phyloP scores from a whole-genome alignment of 2,888 invertebrate species.

The Melitaea athalia region DNA sequence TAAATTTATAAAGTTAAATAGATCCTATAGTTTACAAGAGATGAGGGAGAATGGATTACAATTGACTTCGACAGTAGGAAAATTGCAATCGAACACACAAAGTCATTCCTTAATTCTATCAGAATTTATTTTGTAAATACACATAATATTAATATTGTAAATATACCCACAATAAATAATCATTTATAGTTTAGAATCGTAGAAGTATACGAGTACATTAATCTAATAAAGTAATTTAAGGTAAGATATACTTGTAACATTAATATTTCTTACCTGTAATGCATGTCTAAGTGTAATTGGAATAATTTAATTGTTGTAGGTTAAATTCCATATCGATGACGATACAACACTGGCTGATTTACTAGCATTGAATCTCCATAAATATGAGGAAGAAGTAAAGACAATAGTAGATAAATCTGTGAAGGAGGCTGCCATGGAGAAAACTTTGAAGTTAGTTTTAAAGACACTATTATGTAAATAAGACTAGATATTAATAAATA shows the following conservation, averaged over 20 bases:
- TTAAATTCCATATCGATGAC: slow-evolving; percentile 90
- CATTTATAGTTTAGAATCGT: neutral
- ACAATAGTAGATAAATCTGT: slow-evolving; percentile 97
- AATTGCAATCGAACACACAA: slow-evolving; percentile 47
- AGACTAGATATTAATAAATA: neutral
- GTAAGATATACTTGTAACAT: neutral
- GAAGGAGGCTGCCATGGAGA: slow-evolving; percentile 98
- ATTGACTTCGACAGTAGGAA: slow-evolving; percentile 43
- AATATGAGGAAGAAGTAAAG: slow-evolving; percentile 97
- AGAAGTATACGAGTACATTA: neutral
- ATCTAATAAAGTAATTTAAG: slow-evolving; percentile 6
- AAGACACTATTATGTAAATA: neutral
- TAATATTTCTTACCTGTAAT: neutral
- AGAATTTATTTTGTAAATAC: slow-evolving; percentile 65
- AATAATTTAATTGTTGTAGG: slow-evolving; percentile 69
- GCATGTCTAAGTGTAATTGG: neutral
- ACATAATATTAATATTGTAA: slow-evolving; percentile 12
- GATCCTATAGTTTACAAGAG: slow-evolving; percentile 60
- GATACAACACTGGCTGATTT: slow-evolving; percentile 94
- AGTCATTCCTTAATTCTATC: slow-evolving; percentile 60
- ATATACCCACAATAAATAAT: neutral
- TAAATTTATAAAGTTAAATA: slow-evolving; percentile 55
- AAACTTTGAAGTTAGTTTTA: slow-evolving; percentile 84
- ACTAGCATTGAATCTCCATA: slow-evolving; percentile 92
- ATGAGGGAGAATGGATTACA: slow-evolving; percentile 59